A percentile compares a stretch with the other conserved stretches of the same genome.
Evolutionary conservation across 2,113 vertebrate genomes (phyloP).

Genomic region (Notechis scutatus): DNA sequence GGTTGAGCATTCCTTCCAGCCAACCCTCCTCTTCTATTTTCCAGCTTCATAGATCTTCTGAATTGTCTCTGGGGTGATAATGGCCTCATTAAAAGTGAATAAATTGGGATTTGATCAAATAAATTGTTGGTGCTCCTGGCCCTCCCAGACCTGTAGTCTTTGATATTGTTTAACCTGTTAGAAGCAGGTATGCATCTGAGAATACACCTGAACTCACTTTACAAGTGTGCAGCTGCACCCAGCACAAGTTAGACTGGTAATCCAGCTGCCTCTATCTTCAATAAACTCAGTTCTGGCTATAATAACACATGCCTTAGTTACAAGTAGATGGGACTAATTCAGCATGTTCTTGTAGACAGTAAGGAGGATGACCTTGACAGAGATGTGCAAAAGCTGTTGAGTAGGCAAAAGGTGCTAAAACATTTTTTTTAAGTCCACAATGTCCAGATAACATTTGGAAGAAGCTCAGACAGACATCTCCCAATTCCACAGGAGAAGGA

Average conservation of each 20-base stretch:
- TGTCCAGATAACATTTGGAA: neutral
- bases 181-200: neutral
- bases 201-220: neutral
- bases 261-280: neutral
- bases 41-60: neutral
- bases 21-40: neutral
- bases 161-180: neutral
- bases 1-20: neutral
- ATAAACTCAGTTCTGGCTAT: neutral
- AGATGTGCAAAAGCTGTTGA: neutral
- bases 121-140: neutral
- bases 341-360: neutral
- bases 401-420: neutral
- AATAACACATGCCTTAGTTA: neutral
- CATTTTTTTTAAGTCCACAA: neutral
- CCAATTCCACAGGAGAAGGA: neutral
- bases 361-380: neutral
- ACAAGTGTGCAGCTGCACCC: neutral
- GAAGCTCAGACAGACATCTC: neutral
- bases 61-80: neutral
- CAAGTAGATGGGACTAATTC: neutral
- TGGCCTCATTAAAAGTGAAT: neutral
- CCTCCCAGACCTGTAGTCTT: neutral
- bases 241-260: neutral
- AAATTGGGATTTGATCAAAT: neutral